Evolutionary conservation across 1,140 invertebrate genomes (phyloP).

Genomic region (Zaprionus inermis): DNA sequence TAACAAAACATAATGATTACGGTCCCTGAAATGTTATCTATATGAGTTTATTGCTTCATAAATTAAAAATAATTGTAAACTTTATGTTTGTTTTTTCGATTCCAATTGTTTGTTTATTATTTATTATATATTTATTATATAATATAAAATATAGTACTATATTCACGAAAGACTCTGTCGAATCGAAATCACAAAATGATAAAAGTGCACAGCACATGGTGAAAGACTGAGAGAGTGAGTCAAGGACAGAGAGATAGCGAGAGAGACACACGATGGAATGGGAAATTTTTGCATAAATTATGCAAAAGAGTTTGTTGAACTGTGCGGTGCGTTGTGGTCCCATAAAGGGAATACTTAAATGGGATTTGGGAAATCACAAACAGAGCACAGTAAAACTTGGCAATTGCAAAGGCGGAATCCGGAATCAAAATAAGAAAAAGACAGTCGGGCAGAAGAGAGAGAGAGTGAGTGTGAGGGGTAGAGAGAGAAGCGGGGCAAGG

Average conservation of each 20-base stretch:
- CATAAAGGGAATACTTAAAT: conserved; percentile 79
- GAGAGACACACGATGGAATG: conserved; percentile 3
- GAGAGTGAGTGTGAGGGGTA: not conserved
- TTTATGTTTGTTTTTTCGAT: no score
- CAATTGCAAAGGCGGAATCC: conserved; percentile 37
- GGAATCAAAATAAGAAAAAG: conserved; percentile 38
- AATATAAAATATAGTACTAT: conserved; percentile 52
- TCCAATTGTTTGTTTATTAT: not conserved
- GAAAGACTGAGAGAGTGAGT: not conserved
- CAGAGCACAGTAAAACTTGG: conserved; percentile 27
- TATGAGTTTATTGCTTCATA: no score
- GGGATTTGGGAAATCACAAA: conserved; percentile 78
- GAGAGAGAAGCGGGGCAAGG: conserved; percentile 4
- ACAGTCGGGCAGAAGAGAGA: not conserved
- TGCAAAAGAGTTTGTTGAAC: conserved; percentile 71
- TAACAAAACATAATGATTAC: no score
- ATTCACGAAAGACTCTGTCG: conserved; percentile 36
- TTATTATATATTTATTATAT: conserved; percentile 2
- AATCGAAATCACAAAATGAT: not conserved
- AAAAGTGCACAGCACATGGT: not conserved
- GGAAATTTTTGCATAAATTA: conserved; percentile 71
- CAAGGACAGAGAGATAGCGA: not conserved
- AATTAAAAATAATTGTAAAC: no score
- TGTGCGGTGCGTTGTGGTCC: conserved; percentile 60
- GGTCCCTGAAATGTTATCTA: no score